Evolutionary conservation across 2,888 invertebrate genomes (phyloP), one percentile per base, ranked within the genome.

Genomic region (Clostera curtula): DNA sequence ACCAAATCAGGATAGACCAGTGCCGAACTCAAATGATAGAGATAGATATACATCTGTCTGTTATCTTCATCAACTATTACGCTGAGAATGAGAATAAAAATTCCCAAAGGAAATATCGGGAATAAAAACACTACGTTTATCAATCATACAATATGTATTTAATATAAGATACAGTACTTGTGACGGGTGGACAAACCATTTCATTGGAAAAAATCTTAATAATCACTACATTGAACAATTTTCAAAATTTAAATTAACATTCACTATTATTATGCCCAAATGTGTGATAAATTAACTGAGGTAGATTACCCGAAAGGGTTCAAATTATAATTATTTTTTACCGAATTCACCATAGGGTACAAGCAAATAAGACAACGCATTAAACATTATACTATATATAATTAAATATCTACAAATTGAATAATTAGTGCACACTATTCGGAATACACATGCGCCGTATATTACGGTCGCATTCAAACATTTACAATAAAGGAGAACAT

Each of bases 131-230:
- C 67, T n/a, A 56, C 43, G 26, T 34, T 44, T 65, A 71, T 79
- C 82, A 83, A 80, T 83, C 83, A 80, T 83, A 83, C 83, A 82
- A 79, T 82, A 79, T 80, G 76, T 80, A 82, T 83, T 82, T 77
- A 82, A 67, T 79, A 76, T 79, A 79, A 82, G 79, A 82, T 82
- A 83, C 80, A 82, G 74, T 79, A 79, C 70, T 82, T 80, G 82
- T 82, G 83, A 82, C 77, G 72, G 71, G 74, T 80, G 76, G 75
- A 77, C 76, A 80, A 82, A 79, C 71, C 69, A 66, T 75, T 65
- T 51, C 59, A 63, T 59, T 63, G 59, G 55, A 70, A 69, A 59
- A 65, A 70, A 54, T 59, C 67, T 68, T 74, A 72, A 56, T 52
- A 75, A 70, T 61, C 71, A 69, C 74, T 79, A 77, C 62, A 65